Evolutionary conservation across 1,140 invertebrate species (phyloP).

Genomic region (Araneus ventricosus): DNA sequence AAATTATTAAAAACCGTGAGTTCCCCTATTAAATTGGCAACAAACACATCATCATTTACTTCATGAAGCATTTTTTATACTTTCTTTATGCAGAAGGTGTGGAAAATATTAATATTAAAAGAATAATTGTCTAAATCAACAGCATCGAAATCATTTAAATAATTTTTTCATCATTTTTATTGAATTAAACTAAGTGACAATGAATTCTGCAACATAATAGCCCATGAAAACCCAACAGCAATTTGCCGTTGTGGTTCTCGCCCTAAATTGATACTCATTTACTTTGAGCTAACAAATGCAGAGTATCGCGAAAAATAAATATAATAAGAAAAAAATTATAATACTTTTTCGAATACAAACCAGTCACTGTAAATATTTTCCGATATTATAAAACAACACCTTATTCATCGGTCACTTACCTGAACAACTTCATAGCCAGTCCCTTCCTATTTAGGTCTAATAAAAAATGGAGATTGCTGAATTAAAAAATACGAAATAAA

Average conservation of each 20-base stretch:
- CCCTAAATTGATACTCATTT: not conserved
- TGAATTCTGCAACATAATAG: slow-evolving; percentile 23
- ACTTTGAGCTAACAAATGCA: not conserved
- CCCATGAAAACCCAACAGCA: not conserved
- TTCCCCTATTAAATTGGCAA: too few species aligned
- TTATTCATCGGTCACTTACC: slow-evolving; percentile 42
- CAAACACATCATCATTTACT: too few species aligned
- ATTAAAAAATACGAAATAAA: slow-evolving; percentile 29
- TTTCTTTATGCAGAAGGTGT: not conserved
- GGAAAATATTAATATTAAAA: not conserved
- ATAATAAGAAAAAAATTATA: not conserved
- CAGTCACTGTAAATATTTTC: slow-evolving; percentile 10
- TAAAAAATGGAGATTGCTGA: slow-evolving; percentile 14
- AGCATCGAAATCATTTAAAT: not conserved
- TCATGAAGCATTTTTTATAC: too few species aligned
- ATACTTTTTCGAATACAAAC: not conserved
- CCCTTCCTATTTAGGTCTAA: slow-evolving; percentile 32
- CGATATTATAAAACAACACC: slow-evolving; percentile 48
- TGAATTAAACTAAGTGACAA: slow-evolving; percentile 13
- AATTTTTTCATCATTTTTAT: slow-evolving; percentile 10
- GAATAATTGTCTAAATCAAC: not conserved
- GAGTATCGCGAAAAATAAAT: not conserved
- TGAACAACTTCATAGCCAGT: slow-evolving; percentile 9
- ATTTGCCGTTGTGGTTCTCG: not conserved
- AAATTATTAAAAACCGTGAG: too few species aligned